Evolutionary conservation across 1,140 invertebrate species (phyloP), one percentile per base, ranked within the genome.

Genomic region (Mizuhopecten yessoensis): DNA sequence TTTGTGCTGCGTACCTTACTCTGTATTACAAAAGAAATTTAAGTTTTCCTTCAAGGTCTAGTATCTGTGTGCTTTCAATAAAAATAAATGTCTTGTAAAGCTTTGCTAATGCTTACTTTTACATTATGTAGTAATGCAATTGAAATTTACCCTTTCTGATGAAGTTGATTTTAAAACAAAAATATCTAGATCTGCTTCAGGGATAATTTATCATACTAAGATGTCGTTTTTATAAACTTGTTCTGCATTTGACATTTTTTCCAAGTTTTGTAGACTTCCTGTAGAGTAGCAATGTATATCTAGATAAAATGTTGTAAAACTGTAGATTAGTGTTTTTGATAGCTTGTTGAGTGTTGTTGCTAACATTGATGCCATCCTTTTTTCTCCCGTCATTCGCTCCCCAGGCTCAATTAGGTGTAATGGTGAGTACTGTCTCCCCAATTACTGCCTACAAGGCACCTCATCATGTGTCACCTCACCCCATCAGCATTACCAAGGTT

Each of bases 341-440:
- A 89, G 88, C 49, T 89, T 57, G 33, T 86, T 89, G 57, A 36
- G 34, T 34, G 88, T 75, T 86, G 49, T 89, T 34, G 34, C 11
- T 75, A 89, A 34, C 33, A 86, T 34, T 57, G 33, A 34, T 57
- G 42, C 33, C 88, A 34, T 87, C 88, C 29, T 89, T 49, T 75
- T 88, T 90, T 86, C 39, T 86, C 36, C 13, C 36, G 33, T 86
- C 86, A 88, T 45, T 92, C 34, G 89, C 86, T 88, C 88, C 86
- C 86, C 89, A 95, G 94, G 94, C 91, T 88, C 94, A 94, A 49
- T 93, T 95, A 94, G 95, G 94, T 91, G 93, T 95, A 34, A 93
- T 95, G 95, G 94, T 95, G 90, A 95, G 94, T 95, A 94, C 49
- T 36, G 36, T 91, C 36, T 75, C 45, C 34, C 42, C 33, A 88